These are phyloP conservation scores for Lagria hirta DNA, from an alignment of 2,888 invertebrate species.

Conservation along the genomic window DNA sequence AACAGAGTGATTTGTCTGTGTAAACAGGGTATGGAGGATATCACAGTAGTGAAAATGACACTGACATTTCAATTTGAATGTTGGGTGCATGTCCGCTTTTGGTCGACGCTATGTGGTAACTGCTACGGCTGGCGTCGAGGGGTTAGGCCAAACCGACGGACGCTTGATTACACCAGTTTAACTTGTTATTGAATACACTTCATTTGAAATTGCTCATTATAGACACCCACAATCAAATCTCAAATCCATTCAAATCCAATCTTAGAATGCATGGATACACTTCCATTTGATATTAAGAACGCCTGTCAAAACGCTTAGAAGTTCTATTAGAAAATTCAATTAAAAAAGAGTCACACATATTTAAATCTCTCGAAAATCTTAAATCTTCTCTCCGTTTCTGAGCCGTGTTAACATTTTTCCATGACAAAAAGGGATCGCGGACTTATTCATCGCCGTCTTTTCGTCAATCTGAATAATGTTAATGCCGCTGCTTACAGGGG, in stretches of 20 bases:
- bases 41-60: constrained; percentile 50
- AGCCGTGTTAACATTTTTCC: constrained; percentile 50
- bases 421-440: constrained; percentile 49
- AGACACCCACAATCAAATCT: constrained; percentile 10
- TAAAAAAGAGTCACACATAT: constrained; percentile 20
- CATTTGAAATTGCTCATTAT: constrained; percentile 15
- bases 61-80: constrained; percentile 53
- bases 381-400: constrained; percentile 29
- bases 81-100: constrained; percentile 41
- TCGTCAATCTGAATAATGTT: constrained; percentile 53
- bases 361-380: constrained; percentile 31
- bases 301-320: constrained; percentile 14
- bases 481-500: constrained; percentile 47
- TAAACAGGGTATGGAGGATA: constrained; percentile 34
- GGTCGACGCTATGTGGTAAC: constrained; percentile 41
- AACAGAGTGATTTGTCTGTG: constrained; percentile 44
- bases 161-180: constrained; percentile 34
- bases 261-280: constrained; percentile 7
- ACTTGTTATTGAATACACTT: constrained; percentile 34
- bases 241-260: constrained; percentile 7
- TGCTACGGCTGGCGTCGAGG: constrained; percentile 37
- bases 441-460: constrained; percentile 48
- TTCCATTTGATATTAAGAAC: constrained; percentile 9
- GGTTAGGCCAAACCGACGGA: constrained; percentile 33
- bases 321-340: constrained; percentile 26